Evolutionary conservation across 1,140 invertebrate species (phyloP), one percentile per base, ranked within the genome.

Genomic region (Pygmarrhopalites habei): DNA sequence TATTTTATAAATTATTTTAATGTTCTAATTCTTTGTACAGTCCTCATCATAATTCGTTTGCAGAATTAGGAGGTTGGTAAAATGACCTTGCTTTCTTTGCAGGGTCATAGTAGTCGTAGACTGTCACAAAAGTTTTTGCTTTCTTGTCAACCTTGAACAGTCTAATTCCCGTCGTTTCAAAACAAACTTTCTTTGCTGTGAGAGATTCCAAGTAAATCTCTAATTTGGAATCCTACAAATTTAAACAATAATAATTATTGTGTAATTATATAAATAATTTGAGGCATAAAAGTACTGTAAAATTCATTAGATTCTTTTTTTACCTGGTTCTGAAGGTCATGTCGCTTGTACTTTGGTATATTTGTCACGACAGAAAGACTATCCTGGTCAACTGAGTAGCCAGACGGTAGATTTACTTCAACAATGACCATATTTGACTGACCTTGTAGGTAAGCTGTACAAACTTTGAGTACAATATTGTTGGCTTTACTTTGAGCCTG

Each of bases 31-130:
- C n/a, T n/a, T n/a, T n/a, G n/a, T n/a, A n/a, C n/a, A n/a, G n/a
- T n/a, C n/a, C n/a, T n/a, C n/a, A n/a, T n/a, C n/a, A n/a, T n/a
- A n/a, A n/a, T n/a, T n/a, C n/a, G n/a, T n/a, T n/a, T n/a, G n/a
- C n/a, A n/a, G n/a, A n/a, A n/a, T 35, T 35, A 15, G 32, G 32
- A 15, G 15, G 32, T 35, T 5, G 5, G 32, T 35, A 35, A 35
- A 35, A 35, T 7, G 32, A 7, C 5, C 32, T 12, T 15, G 43
- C 62, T 28, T 47, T 47, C 82, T 84, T 80, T 88, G 89, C 83
- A 68, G 84, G 88, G 73, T 93, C 88, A 71, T 95, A 95, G 75
- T 95, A 95, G 72, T 95, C 91, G 70, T 91, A 95, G 66, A 95
- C 82, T 26, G 82, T 80, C 5, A 95, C 86, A 29, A 88, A 82